phyloP scores from a whole-genome alignment of 1,140 invertebrate species.

The Sitophilus oryzae region DNA sequence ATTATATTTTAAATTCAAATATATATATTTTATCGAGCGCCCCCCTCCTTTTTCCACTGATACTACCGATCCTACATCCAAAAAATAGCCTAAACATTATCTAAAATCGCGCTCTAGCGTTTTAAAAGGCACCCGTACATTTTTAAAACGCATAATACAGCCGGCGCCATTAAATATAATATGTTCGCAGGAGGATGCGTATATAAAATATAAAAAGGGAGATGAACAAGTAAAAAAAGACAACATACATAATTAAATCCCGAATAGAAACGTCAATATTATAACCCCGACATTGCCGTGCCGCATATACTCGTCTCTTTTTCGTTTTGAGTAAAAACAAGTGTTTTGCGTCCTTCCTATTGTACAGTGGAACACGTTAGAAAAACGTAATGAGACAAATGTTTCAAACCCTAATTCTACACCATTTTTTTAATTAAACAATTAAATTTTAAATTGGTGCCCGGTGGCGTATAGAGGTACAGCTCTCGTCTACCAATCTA shows the following conservation, averaged over 20 bases:
- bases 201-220: slow-evolving; percentile 7
- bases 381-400: too few species aligned
- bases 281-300: slow-evolving; percentile 31
- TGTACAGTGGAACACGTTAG: slow-evolving; percentile 2
- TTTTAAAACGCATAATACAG: slow-evolving; percentile 8
- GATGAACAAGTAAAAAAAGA: slow-evolving; percentile 32
- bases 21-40: too few species aligned
- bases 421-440: too few species aligned
- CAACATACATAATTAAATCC: slow-evolving; percentile 40
- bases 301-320: slow-evolving; percentile 38
- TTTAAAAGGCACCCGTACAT: not conserved
- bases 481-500: too few species aligned
- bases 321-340: slow-evolving; percentile 24
- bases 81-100: not conserved
- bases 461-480: too few species aligned
- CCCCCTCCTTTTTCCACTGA: too few species aligned
- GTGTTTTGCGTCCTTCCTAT: slow-evolving; percentile 6
- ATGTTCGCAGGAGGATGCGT: slow-evolving; percentile 5
- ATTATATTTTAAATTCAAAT: too few species aligned
- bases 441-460: too few species aligned
- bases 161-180: not conserved
- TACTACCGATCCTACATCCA: too few species aligned
- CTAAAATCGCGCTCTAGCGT: not conserved
- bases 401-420: too few species aligned
- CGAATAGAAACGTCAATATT: slow-evolving; percentile 41